These are phyloP conservation scores for Adelphocoris suturalis DNA, from an alignment of 2,888 invertebrate genomes.

Conservation along the genomic window DNA sequence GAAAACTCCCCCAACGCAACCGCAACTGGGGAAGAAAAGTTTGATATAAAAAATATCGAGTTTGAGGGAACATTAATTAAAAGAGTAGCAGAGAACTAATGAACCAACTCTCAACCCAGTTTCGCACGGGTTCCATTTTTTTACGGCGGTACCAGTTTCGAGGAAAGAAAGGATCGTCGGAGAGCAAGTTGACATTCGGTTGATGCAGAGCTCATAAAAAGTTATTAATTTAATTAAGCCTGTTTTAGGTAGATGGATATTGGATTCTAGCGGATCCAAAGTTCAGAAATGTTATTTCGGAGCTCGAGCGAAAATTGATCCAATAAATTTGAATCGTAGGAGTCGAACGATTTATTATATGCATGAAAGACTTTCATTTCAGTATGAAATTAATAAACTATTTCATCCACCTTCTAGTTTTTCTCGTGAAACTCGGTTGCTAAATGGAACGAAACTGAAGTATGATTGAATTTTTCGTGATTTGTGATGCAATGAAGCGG, in stretches of 20 bases:
- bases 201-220: neutral
- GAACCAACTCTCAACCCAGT: neutral
- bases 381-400: too few relatives aligned
- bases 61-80: constrained; percentile 6
- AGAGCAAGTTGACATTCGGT: neutral
- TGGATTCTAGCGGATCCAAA: too few relatives aligned
- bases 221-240: neutral
- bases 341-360: too few relatives aligned
- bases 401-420: too few relatives aligned
- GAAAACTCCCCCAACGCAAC: neutral
- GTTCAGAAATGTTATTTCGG: too few relatives aligned
- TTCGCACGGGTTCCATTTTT: neutral
- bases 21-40: neutral
- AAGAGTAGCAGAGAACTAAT: neutral
- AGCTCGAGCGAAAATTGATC: too few relatives aligned
- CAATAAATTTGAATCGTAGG: too few relatives aligned
- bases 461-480: too few relatives aligned
- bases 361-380: too few relatives aligned
- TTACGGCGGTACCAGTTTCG: neutral
- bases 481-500: too few relatives aligned
- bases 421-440: too few relatives aligned
- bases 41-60: constrained; percentile 5
- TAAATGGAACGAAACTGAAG: too few relatives aligned
- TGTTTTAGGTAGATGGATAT: neutral
- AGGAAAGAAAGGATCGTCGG: neutral